Percentiles rank a stretch among this genome's conserved stretches.
Evolutionary conservation across 2,888 invertebrate species (phyloP).

Genomic region (Dermolepida albohirtum): DNA sequence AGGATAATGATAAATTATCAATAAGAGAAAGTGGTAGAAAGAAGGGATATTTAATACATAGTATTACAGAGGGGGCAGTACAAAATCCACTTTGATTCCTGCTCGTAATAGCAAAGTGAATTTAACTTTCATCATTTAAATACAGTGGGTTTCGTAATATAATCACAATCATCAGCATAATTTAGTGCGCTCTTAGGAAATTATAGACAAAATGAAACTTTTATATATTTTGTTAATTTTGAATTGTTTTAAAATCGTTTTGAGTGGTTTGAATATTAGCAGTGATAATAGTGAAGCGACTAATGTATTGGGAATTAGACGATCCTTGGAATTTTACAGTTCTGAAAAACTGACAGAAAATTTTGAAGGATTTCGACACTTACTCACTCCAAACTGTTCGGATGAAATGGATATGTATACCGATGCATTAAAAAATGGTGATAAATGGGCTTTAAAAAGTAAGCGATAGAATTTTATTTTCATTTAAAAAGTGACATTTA

Average conservation of each 20-base stretch:
- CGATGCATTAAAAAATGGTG: slow-evolving; percentile 69
- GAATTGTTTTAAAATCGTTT: slow-evolving; percentile 3
- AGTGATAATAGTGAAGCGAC: slow-evolving; percentile 23
- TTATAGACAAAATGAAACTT: slow-evolving; percentile 7
- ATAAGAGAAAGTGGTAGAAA: slow-evolving; percentile 30
- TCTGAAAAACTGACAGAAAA: slow-evolving; percentile 69
- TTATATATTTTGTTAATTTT: slow-evolving; percentile 2
- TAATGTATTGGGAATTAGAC: slow-evolving; percentile 17
- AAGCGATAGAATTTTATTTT: no score
- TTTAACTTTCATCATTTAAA: slow-evolving; percentile 24
- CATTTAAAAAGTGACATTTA: no score
- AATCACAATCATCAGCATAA: neutral
- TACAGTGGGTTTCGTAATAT: slow-evolving; percentile 19
- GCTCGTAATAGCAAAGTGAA: slow-evolving; percentile 18
- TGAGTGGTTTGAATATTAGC: slow-evolving; percentile 3
- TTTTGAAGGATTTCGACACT: slow-evolving; percentile 62
- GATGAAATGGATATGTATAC: slow-evolving; percentile 72
- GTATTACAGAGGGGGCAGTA: slow-evolving; percentile 20
- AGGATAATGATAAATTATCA: slow-evolving; percentile 1
- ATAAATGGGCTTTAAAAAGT: slow-evolving; percentile 80
- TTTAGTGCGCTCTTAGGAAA: no score
- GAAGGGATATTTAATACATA: slow-evolving; percentile 18
- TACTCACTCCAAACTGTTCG: slow-evolving; percentile 67
- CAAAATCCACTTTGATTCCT: slow-evolving; percentile 23
- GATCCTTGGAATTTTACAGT: slow-evolving; percentile 69